Percentiles rank a stretch among this genome's conserved stretches.
phyloP scores from a whole-genome alignment of 2,888 invertebrate species.

The Corbicula japonica region DNA sequence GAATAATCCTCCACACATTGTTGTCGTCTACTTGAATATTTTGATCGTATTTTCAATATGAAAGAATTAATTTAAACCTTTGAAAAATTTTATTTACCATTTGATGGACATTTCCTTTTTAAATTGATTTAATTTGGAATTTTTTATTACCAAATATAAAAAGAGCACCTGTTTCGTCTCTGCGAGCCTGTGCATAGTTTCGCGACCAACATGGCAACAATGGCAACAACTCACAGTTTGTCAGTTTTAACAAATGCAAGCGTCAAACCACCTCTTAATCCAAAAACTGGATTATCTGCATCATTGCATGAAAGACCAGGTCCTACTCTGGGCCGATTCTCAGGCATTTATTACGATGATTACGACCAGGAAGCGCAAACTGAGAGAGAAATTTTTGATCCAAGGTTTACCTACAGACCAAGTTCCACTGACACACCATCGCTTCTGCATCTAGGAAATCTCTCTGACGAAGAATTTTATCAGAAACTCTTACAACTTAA shows the following conservation, averaged over 20 bases:
- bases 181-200: conserved; percentile 70
- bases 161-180: conserved; percentile 61
- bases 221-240: conserved; percentile 84
- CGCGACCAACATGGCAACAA: conserved; percentile 81
- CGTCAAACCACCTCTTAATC: conserved; percentile 82
- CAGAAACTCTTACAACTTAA: conserved; percentile 81
- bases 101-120: neutral
- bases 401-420: conserved; percentile 49
- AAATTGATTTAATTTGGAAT: neutral
- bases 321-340: conserved; percentile 57
- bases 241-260: conserved; percentile 84
- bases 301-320: conserved; percentile 73
- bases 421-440: conserved; percentile 34
- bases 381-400: conserved; percentile 51
- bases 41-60: too few relatives aligned
- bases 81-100: neutral
- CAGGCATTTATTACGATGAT: conserved; percentile 65
- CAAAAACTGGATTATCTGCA: conserved; percentile 77
- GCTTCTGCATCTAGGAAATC: conserved; percentile 69
- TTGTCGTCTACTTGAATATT: conserved; percentile 2
- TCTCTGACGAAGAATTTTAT: conserved; percentile 84
- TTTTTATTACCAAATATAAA: too few relatives aligned
- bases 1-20: neutral
- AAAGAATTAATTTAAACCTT: too few relatives aligned
- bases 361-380: conserved; percentile 53